Conservation (phyloP, 2,113 vertebrate species). For the Oophaga pumilio region DNA sequence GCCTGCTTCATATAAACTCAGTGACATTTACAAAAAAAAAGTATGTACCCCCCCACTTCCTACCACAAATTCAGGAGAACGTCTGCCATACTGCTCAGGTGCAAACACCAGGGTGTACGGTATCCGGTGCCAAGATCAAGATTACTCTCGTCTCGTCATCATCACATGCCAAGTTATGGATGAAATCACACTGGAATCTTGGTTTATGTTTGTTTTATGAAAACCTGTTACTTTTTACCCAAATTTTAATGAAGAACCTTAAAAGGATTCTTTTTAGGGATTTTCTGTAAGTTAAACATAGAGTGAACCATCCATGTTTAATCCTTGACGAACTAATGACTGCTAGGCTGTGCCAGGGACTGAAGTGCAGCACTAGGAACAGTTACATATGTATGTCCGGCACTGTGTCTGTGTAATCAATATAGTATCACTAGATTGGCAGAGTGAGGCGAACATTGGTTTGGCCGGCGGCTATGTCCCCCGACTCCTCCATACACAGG, state of each 20-base stretch:
- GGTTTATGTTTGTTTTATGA: not conserved
- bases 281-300: too few species aligned
- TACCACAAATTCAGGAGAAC: not conserved
- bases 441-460: too few species aligned
- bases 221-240: not conserved
- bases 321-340: too few species aligned
- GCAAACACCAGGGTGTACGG: not conserved
- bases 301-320: too few species aligned
- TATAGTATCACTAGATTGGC: too few species aligned
- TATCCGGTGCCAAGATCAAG: not conserved
- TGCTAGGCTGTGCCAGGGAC: too few species aligned
- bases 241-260: not conserved
- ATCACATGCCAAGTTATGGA: not conserved
- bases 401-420: too few species aligned
- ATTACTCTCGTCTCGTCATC: not conserved
- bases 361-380: too few species aligned
- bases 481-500: too few species aligned
- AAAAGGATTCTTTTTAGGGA: not conserved
- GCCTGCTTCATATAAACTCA: not conserved
- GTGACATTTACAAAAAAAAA: not conserved
- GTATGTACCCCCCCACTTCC: not conserved
- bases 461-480: too few species aligned
- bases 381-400: too few species aligned
- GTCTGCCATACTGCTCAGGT: constrained; percentile 20
- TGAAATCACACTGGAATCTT: not conserved